Evolutionary conservation across 1,140 invertebrate species (phyloP).

Genomic region (Atta colombica): DNA sequence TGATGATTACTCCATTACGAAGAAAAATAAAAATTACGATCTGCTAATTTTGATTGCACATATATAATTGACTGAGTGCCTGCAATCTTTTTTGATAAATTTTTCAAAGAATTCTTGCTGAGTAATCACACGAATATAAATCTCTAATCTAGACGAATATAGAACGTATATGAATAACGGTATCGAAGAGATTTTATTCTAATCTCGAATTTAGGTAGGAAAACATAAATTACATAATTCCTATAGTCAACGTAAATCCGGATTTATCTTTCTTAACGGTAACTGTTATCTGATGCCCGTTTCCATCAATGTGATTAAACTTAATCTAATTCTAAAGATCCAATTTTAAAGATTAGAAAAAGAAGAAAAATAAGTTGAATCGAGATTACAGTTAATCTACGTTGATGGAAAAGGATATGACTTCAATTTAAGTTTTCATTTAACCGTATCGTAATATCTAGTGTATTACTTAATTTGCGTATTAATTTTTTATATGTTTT

Average conservation of each 20-base stretch:
- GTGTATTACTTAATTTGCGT: too few relatives aligned
- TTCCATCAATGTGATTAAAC: too few relatives aligned
- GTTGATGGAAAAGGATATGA: neutral
- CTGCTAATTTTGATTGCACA: conserved; percentile 24
- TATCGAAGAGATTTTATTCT: neutral
- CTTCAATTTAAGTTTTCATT: conserved; percentile 2
- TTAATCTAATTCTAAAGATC: too few relatives aligned
- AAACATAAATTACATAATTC: neutral
- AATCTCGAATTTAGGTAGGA: conserved; percentile 1
- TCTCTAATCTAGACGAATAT: conserved; percentile 3
- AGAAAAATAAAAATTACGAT: conserved; percentile 29
- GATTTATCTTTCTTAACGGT: neutral
- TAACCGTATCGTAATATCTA: neutral
- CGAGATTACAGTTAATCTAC: too few relatives aligned
- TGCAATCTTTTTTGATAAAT: conserved; percentile 32
- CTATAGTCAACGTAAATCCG: neutral
- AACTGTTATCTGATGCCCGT: neutral
- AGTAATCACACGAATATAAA: conserved; percentile 20
- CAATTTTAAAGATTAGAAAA: too few relatives aligned
- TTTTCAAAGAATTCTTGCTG: neutral
- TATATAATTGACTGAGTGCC: too few relatives aligned
- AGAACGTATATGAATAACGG: conserved; percentile 2
- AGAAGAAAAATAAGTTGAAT: too few relatives aligned
- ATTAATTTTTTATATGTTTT: conserved; percentile 14
- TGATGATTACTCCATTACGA: conserved; percentile 13